Percentiles rank a stretch among this genome's conserved stretches.
phyloP scores from a whole-genome alignment of 2,797 vertebrate species.

The Bradypus variegatus region DNA sequence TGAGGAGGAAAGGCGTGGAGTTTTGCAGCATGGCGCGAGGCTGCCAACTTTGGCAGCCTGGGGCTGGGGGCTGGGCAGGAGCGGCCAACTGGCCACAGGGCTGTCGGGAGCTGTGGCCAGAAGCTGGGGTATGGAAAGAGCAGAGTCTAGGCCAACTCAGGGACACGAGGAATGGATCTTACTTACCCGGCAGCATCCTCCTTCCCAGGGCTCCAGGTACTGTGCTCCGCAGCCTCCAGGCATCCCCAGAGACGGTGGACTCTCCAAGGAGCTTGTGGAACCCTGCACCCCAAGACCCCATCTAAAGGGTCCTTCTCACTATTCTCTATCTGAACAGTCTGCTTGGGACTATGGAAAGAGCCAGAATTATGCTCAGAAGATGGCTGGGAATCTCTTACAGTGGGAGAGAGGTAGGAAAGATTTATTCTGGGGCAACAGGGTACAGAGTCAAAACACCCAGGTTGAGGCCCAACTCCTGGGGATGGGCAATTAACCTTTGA shows the following conservation, averaged over 20 bases:
- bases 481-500: neutral
- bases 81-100: neutral
- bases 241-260: neutral
- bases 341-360: neutral
- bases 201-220: neutral
- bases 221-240: neutral
- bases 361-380: neutral
- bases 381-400: neutral
- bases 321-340: neutral
- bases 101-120: neutral
- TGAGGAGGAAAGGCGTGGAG: slow-evolving; percentile 62
- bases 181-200: neutral
- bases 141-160: neutral
- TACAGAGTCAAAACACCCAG: neutral
- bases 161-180: neutral
- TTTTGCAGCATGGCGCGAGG: slow-evolving; percentile 54
- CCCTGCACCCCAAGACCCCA: neutral
- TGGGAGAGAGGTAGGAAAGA: neutral
- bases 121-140: neutral
- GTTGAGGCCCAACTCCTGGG: neutral
- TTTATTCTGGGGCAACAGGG: neutral
- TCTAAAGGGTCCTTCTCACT: neutral
- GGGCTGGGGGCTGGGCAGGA: slow-evolving; percentile 15
- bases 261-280: neutral
- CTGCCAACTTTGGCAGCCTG: slow-evolving; percentile 63